Base-by-base conservation (phyloP, 2,888 invertebrate genomes). In the Apamea anceps region DNA sequence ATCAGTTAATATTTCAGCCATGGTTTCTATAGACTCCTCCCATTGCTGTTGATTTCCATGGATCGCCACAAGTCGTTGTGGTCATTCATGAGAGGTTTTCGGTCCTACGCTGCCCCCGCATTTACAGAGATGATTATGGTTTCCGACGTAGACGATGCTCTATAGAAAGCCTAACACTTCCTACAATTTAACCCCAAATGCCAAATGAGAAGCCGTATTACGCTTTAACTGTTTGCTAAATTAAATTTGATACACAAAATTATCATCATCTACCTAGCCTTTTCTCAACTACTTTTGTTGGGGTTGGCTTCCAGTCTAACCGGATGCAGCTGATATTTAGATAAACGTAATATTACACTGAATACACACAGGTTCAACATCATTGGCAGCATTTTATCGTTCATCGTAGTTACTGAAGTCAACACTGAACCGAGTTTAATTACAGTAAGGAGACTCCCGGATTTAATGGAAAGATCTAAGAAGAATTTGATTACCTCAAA, bases 401-500 rank as follows among this genome's bases (percentile, higher is more conserved):
- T 57, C 15, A 28, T 25, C 37, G 0, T 25, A 62, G 21, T 76
- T 48, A 21, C 21, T 18, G 4, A 76, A 68, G 65, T 45, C 13
- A 45, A 63, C 3, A 75, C 8, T 75, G 32, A 32, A 63, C 12
- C 28, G 13, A 72, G 48, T 28, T 51, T 6, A 54, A 25, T 48
- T 32, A 51, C 13, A 25, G 42, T 13, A 18, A 81, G 15, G 8
- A 21, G 18, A 28, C 48, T 60, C 32, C 37, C 28, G 21, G 12
- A 28, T 48, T 48, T 12, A 62, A 83, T 32, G 32, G 21, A 51
- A 42, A 67, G 1, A 67, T 67, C 32, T 54, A 10, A 77, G 54
- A 48, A 37, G 10, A 84, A n/a, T 77, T 57, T 32, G 57, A 70
- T 60, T 70, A 37, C 71, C 15, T 28, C 54, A 67, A 72, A 32